Conservation (phyloP, 2,888 invertebrate genomes). For the Sphaerophoria taeniata region DNA sequence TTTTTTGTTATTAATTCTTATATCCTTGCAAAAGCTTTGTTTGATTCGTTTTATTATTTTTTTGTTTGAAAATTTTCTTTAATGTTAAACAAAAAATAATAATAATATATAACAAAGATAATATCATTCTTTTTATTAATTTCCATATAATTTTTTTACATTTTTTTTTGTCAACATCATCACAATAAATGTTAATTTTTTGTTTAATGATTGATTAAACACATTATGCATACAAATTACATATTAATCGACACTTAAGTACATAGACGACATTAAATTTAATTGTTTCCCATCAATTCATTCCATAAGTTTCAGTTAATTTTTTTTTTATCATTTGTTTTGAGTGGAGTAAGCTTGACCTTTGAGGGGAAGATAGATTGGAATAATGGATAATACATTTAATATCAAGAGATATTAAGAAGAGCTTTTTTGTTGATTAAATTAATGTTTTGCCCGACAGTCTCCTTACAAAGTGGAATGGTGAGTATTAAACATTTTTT, state of each 20-base stretch:
- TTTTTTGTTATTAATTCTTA: not conserved
- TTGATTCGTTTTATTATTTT: conserved; percentile 20
- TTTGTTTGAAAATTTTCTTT: conserved; percentile 8
- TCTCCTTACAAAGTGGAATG: no score
- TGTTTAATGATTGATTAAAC: conserved; percentile 59
- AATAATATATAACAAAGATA: conserved; percentile 26
- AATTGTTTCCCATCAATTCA: conserved; percentile 71
- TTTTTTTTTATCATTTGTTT: not conserved
- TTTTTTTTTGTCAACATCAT: conserved; percentile 35
- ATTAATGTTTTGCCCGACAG: conserved; percentile 4
- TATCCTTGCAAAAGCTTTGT: conserved; percentile 39
- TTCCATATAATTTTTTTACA: not conserved
- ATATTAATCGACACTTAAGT: conserved; percentile 59
- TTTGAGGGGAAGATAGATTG: not conserved
- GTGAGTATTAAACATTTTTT: no score
- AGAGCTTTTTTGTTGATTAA: not conserved
- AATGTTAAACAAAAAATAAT: conserved; percentile 14
- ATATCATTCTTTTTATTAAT: conserved; percentile 24
- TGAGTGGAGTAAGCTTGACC: not conserved
- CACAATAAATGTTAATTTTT: conserved; percentile 56
- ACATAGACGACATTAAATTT: conserved; percentile 64
- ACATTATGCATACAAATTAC: not conserved
- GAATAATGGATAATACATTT: conserved; percentile 9
- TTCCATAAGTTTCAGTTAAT: conserved; percentile 46
- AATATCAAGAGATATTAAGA: not conserved